Base-by-base conservation (phyloP, 1,140 invertebrate genomes). In the Panagrolaimus sp. region DNA sequence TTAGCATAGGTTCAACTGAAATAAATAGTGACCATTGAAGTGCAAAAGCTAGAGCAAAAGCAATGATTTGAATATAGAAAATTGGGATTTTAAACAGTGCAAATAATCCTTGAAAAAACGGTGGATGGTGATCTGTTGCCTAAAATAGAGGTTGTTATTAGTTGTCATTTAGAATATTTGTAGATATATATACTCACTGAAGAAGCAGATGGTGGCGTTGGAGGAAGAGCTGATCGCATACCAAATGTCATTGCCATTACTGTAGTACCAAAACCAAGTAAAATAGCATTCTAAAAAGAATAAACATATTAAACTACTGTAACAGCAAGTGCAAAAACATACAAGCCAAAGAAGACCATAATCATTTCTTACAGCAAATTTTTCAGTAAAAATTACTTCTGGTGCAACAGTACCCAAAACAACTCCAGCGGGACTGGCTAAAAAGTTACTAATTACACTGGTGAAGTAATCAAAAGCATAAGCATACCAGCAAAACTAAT, bases 61-160 rank as follows among this genome's bases (percentile, higher is more conserved):
- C 76, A 42, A 79, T 5, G 71, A 77, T 79, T 70, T 78, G 74
- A 53, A 79, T 66, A 43, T 70, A 77, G 43, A 78, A 76, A 0
- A 74, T 68, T 43, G 65, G 71, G 25, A 65, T 73, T 27, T 72
- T 75, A 43, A 67, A 78, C 31, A n/a, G 68, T n/a, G 11, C 70
- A 65, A 48, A 96, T 91, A 76, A 72, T 42, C 79, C 77, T 45
- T 78, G 44, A 51, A 75, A 68, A 27, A 78, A 78, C 11, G 51
- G 63, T 11, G 77, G 77, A 38, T 66, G 51, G 45, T 71, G 51
- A 25, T 69, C 76, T 53, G 65, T 79, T 11, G 82, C 78, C 23
- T 70, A 79, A 38, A 38, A 38, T 4, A 38, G 7, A 2, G 7
- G n/a, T n/a, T n/a, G n/a, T n/a, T n/a, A n/a, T n/a, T n/a, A n/a